A percentile compares a stretch with the other conserved stretches of the same genome.
phyloP scores from a whole-genome alignment of 1,140 invertebrate species.

The Gonatopus flavifemur region DNA sequence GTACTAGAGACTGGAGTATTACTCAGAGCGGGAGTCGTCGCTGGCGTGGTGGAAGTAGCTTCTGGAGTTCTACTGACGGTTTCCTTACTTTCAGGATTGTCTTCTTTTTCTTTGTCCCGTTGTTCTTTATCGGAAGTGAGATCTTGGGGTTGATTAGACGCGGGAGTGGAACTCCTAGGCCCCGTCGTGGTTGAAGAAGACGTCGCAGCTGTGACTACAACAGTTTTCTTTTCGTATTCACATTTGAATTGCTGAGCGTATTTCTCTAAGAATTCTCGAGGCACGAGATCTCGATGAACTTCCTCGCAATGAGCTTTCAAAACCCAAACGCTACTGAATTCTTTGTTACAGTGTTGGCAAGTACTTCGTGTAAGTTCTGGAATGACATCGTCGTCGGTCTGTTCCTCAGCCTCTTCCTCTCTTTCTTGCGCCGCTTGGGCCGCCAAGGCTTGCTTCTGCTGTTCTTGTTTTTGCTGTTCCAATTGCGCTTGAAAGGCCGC shows the following conservation, averaged over 20 bases:
- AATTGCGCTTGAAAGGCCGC: conserved; percentile 60
- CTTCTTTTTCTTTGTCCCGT: conserved; percentile 62
- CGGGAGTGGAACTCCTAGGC: conserved; percentile 62
- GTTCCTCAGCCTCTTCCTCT: conserved; percentile 60
- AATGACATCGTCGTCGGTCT: conserved; percentile 62
- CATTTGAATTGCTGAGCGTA: conserved; percentile 88
- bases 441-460: conserved; percentile 47
- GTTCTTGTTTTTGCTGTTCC: conserved; percentile 48
- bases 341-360: conserved; percentile 90
- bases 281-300: conserved; percentile 88
- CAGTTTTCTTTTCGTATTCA: conserved; percentile 80
- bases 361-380: conserved; percentile 66
- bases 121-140: conserved; percentile 48
- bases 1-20: conserved; percentile 62
- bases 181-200: conserved; percentile 62
- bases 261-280: conserved; percentile 84
- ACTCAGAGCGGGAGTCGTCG: conserved; percentile 66
- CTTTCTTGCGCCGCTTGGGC: conserved; percentile 48
- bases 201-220: conserved; percentile 67
- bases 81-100: conserved; percentile 55
- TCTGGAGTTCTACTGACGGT: conserved; percentile 56
- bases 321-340: conserved; percentile 94
- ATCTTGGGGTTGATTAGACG: conserved; percentile 44
- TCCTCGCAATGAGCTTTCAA: conserved; percentile 95
- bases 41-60: conserved; percentile 64